Conservation (phyloP, 2,797 vertebrate species). For the Tolypeutes matacus region DNA sequence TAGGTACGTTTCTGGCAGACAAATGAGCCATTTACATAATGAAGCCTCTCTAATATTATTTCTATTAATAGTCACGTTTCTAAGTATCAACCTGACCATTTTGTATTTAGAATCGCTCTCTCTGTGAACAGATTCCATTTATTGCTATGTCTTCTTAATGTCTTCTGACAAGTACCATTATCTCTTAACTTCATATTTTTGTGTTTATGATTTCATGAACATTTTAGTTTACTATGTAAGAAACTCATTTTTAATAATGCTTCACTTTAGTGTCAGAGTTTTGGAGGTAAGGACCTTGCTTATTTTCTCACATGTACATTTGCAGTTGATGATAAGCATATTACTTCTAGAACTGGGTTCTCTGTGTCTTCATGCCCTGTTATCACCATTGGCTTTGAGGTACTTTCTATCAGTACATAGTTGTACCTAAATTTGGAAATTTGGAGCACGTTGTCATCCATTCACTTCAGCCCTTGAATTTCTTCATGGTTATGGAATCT, state of each 20-base stretch:
- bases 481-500: not conserved
- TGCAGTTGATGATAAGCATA: not conserved
- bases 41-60: constrained; percentile 78
- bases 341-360: not conserved
- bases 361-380: fast-evolving
- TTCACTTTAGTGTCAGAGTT: not conserved
- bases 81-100: constrained; percentile 74
- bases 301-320: constrained; percentile 8
- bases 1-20: constrained; percentile 70
- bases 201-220: constrained; percentile 61
- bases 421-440: not conserved
- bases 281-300: not conserved
- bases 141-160: constrained; percentile 53
- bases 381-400: not conserved
- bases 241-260: constrained; percentile 53
- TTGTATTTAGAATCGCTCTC: constrained; percentile 71
- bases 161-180: constrained; percentile 69
- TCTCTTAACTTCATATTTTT: constrained; percentile 60
- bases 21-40: constrained; percentile 78
- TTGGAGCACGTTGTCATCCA: not conserved
- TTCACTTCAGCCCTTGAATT: not conserved
- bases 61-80: constrained; percentile 78
- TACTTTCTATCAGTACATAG: not conserved
- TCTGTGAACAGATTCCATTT: constrained; percentile 64
- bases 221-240: constrained; percentile 55